These are phyloP conservation scores for Ptilorrhoa leucosticta DNA, from an alignment of 2,113 vertebrate species.

Conservation along the genomic window DNA sequence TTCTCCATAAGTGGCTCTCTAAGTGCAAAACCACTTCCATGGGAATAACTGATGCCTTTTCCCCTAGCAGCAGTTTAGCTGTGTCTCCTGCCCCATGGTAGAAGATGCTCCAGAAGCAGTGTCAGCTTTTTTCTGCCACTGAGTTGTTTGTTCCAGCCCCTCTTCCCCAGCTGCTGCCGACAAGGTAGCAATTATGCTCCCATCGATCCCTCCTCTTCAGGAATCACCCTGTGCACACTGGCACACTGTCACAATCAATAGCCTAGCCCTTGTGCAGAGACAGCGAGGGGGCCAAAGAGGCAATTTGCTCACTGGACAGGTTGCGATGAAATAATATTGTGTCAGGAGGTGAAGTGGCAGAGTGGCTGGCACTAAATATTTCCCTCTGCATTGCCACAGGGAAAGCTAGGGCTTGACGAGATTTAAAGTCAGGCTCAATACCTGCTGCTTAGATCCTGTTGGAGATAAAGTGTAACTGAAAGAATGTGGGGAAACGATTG, in stretches of 20 bases:
- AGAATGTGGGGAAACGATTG: neutral
- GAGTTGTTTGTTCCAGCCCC: neutral
- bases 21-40: neutral
- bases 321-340: constrained; percentile 51
- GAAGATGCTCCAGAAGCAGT: neutral
- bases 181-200: constrained; percentile 6
- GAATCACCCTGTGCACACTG: neutral
- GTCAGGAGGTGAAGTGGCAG: constrained; percentile 35
- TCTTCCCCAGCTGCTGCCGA: neutral
- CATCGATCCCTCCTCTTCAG: constrained; percentile 17
- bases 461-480: constrained; percentile 33
- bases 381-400: neutral
- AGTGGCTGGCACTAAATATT: constrained; percentile 3
- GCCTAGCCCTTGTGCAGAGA: neutral
- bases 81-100: neutral
- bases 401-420: neutral
- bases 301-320: constrained; percentile 39
- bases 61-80: neutral
- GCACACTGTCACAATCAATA: constrained; percentile 30
- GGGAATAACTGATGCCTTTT: neutral
- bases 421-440: constrained; percentile 21
- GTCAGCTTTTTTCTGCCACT: neutral
- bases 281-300: neutral
- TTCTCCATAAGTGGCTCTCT: fast-evolving
- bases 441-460: constrained; percentile 20